Evolutionary conservation across 2,797 vertebrate genomes (phyloP).

Genomic region (Chiroxiphia lanceolata): DNA sequence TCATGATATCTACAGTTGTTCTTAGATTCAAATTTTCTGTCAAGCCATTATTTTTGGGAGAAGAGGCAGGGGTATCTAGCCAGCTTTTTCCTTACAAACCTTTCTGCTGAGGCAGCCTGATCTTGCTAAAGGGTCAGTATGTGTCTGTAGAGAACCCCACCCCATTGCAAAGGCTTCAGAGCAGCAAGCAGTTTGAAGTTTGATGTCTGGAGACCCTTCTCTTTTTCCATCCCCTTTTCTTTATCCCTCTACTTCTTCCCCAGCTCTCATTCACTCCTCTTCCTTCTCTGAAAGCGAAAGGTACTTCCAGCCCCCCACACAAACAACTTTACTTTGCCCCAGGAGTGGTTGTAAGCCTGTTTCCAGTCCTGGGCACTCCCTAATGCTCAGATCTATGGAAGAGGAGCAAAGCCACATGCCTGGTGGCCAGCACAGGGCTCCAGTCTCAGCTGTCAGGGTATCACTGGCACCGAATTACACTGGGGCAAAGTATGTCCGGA

Average conservation of each 20-base stretch:
- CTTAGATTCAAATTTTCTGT: neutral
- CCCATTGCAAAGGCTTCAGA: neutral
- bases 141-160: neutral
- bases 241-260: neutral
- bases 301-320: neutral
- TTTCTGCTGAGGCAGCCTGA: neutral
- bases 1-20: neutral
- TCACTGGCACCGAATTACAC: neutral
- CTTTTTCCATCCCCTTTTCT: neutral
- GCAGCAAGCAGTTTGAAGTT: neutral
- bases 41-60: neutral
- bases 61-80: neutral
- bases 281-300: neutral
- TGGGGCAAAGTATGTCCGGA: neutral
- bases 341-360: neutral
- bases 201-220: neutral
- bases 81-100: neutral
- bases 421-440: neutral
- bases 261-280: neutral
- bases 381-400: neutral
- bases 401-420: neutral
- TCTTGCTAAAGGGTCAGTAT: neutral
- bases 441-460: neutral
- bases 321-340: neutral
- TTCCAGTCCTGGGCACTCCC: neutral